Base-by-base conservation (phyloP, 2,888 invertebrate species). In the Mylabris sibirica region DNA sequence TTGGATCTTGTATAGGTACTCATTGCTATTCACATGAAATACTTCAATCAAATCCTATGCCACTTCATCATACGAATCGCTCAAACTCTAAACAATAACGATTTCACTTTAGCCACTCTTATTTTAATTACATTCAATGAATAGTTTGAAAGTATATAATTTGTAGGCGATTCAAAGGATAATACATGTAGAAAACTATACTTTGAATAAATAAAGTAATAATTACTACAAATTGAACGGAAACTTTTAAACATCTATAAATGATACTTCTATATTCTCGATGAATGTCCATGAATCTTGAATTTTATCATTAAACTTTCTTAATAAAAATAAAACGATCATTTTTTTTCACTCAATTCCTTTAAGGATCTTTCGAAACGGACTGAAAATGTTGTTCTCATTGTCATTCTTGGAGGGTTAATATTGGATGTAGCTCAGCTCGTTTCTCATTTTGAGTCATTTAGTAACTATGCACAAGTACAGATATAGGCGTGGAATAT, bases 381-480 rank as follows among this genome's bases (percentile, higher is more conserved):
- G 20, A 49, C 49, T 20, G 49, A 49, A 24, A 24, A 53, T 53
- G 12, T 24, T 53, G 22, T 53, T 53, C 12, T 11, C 4, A 53
- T 53, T 53, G 24, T 53, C 53, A 53, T 53, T 53, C 53, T 53
- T 53, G 24, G 22, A 53, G 24, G 49, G 22, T 53, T 53, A 53
- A 53, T 53, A 24, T 53, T 24, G 53, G 24, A 53, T 8, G 22
- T 53, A 53, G 22, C 22, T 53, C 53, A 53, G 53, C 4, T 53
- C 53, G 24, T 65, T 63, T 62, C 63, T 65, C 60, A 60, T 60
- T 66, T 69, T 41, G 65, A 34, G 65, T 65, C 64, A 64, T 68
- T 68, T 64, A 68, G 63, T 68, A 64, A 64, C 62, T 61, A 70
- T 66, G 67, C 64, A 64, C 49, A 64, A 69, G 66, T 70, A 62